phyloP scores from a whole-genome alignment of 2,113 vertebrate species.

The Phainopepla nitens region DNA sequence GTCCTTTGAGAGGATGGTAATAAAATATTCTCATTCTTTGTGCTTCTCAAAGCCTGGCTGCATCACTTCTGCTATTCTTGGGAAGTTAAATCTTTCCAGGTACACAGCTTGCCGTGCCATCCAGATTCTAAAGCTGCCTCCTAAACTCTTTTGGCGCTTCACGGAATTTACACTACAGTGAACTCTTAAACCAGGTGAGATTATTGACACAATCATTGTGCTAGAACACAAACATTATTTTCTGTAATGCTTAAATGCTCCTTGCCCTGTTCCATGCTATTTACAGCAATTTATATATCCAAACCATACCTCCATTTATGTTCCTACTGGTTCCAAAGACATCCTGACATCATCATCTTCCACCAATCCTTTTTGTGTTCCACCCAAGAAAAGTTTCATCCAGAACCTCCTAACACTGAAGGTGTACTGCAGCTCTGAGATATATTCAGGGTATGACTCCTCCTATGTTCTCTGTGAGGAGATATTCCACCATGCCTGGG shows the following conservation, averaged over 20 bases:
- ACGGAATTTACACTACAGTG: background rate
- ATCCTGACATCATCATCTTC: background rate
- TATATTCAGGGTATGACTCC: background rate
- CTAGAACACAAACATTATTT: background rate
- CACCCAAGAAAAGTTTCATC: background rate
- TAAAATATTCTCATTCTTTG: background rate
- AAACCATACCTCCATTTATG: background rate
- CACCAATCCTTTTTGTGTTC: fast-evolving
- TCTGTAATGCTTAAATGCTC: background rate
- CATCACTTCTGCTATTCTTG: background rate
- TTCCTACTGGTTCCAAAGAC: background rate
- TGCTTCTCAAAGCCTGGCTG: background rate
- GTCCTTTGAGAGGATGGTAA: background rate
- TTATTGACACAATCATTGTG: background rate
- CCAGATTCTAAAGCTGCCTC: background rate
- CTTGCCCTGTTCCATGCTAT: background rate
- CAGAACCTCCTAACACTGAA: background rate
- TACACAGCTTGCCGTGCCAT: background rate
- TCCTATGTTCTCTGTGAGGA: background rate
- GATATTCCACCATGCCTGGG: background rate
- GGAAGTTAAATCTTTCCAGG: background rate
- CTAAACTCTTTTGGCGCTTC: background rate
- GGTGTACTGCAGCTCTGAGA: background rate
- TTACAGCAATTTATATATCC: background rate
- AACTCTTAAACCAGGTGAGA: background rate